phyloP scores from a whole-genome alignment of 2,113 vertebrate species.

The Camelus bactrianus region DNA sequence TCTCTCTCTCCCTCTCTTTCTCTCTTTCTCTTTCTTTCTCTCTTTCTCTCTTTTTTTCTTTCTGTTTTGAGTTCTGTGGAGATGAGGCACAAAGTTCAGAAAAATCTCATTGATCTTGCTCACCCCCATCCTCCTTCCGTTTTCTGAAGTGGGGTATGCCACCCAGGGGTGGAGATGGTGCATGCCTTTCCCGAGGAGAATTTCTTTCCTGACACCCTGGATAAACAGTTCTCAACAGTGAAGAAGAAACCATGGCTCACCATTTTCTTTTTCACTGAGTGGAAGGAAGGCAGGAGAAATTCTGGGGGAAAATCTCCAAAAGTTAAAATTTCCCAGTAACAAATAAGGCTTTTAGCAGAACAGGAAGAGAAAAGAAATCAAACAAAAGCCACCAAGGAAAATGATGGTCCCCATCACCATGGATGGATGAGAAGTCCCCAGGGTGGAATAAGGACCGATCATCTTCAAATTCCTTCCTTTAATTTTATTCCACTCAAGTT shows the following conservation, averaged over 20 bases:
- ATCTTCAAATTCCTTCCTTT: neutral
- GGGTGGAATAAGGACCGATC: neutral
- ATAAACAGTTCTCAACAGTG: too few species aligned
- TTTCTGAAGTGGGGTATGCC: neutral
- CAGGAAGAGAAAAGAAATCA: constrained; percentile 19
- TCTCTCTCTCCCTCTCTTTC: too few species aligned
- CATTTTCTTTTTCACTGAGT: neutral
- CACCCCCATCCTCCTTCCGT: neutral
- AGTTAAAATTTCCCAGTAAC: neutral
- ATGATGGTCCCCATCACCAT: too few species aligned
- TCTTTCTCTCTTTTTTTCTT: too few species aligned
- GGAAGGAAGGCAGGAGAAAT: neutral
- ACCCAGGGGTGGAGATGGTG: neutral
- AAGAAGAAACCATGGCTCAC: neutral
- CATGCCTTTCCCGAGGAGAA: neutral
- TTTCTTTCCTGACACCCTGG: neutral
- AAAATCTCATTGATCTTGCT: neutral
- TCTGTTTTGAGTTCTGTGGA: neutral
- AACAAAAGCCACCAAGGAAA: neutral
- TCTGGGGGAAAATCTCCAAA: neutral
- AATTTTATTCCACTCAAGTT: neutral
- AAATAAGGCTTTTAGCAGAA: neutral
- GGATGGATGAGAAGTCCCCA: neutral
- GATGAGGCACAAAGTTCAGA: neutral
- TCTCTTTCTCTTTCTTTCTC: too few species aligned